Base-by-base conservation (phyloP, 2,888 invertebrate species). In the Thymelicus sylvestris region DNA sequence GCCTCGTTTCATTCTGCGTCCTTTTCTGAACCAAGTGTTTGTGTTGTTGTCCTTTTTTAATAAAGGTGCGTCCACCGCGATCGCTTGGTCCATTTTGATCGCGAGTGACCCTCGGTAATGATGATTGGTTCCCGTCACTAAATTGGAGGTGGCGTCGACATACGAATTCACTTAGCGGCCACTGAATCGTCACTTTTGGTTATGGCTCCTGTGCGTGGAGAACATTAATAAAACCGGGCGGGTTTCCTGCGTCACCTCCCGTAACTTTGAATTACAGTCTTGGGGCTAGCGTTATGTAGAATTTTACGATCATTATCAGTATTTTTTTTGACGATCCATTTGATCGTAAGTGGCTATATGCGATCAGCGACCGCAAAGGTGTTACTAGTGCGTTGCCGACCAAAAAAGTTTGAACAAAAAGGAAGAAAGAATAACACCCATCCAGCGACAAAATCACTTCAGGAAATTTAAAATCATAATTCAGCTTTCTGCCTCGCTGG, bases 161-260 rank as follows among this genome's bases (percentile, higher is more conserved):
- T 81, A 91, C 89, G 89, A 91, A 92, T 88, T 92, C 92, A 92
- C 93, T 93, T 92, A 92, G 88, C 75, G 80, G 70, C 71, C 73
- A 73, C 74, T 74, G 74, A 72, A 78, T 75, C 76, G 72, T 74
- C 77, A 75, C 79, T 80, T 78, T 77, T 77, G 75, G 74, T 77
- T 75, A 76, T 75, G 73, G 70, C 67, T 71, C 72, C 67, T 71
- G 68, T 64, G 72, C 73, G 72, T 70, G 74, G 72, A 52, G 74
- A 71, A 65, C 73, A 74, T 77, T 77, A 76, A 77, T 74, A 69
- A 69, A 81, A 79, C 79, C 67, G 13, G 67, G 48, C 47, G 63
- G 55, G 47, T 63, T 55, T 59, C 55, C 31, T 31, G 62, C 24
- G n/a, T 62, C 47, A 69, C 69, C 68, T 68, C 68, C 38, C 57